Evolutionary conservation across 2,888 invertebrate genomes (phyloP), one percentile per base, ranked within the genome.

Genomic region (Acrocera orbiculus): DNA sequence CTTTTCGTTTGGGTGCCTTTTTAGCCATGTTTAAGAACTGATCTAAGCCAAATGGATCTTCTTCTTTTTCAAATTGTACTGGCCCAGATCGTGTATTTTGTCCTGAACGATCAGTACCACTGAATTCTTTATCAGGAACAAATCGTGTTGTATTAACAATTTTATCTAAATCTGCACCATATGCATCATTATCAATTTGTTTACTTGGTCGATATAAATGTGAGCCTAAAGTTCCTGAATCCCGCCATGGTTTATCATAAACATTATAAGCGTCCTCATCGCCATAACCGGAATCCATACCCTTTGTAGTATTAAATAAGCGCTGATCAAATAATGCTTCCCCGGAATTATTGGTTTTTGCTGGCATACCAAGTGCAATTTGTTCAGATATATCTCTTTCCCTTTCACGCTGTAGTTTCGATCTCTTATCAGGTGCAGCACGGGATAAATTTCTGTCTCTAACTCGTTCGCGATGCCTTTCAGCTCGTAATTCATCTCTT

Each of bases 331-430:
- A 99, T 54, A 85, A 76, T 0, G 76, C 73, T 49, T 92, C 93
- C 0, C 76, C 77, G 5, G 69, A 71, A 7, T 65, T 58, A 8
- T 67, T 58, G 4, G 71, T 70, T 52, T 83, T 80, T 0, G 90
- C 80, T 0, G 96, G 96, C 63, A 96, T 62, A 0, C 96, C 96
- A 10, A 98, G 67, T 0, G 98, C 98, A 44, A 98, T 96, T 64
- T 96, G 92, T 54, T 99, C 98, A 7, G 92, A 93, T 37, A 98
- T 92, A 52, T 98, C 98, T 4, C 98, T 73, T 47, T 98, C 98
- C 3, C 92, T 69, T 50, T 90, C 87, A 26, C 81, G 70, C 48
- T 85, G 85, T 35, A 95, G 57, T 47, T 89, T 83, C 0, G 86
- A 76, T 58, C 85, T 71, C 53, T 93, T 95, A 50, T 96, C 95